Evolutionary conservation across 2,113 vertebrate species (phyloP), one percentile per base, ranked within the genome.

Genomic region (Sinocyclocheilus maitianheensis): DNA sequence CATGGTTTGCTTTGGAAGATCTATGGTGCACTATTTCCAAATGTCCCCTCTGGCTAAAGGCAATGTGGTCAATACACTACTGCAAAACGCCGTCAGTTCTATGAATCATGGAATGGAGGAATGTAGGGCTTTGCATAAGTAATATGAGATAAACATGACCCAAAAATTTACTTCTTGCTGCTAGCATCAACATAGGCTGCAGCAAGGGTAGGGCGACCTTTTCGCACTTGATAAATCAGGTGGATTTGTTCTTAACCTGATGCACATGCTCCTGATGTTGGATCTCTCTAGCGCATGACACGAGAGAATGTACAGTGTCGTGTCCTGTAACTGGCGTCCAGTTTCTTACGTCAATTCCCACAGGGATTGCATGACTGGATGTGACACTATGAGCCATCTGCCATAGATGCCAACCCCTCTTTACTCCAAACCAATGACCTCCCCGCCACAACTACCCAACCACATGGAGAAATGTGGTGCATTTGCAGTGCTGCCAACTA

Each of bases 311-410:
- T 79, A 22, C 37, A 72, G 65, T n/a, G 20, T 9, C 11, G 18
- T 46, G 24, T 83, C 16, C 58, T 43, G 81, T 83, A 60, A 46
- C 58, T 16, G 74, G 60, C 5, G 14, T 84, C 81, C 22, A 24
- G n/a, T 16, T 71, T 75, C 40, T 62, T 53, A 76, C 58, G 14
- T 60, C 8, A 65, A 77, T 74, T 82, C 46, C 72, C 46, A 43
- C 72, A 83, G 65, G 63, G 74, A 78, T 79, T 53, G 77, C 37
- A 84, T 84, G 75, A 34, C 86, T 58, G 22, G 46, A 71, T 83
- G 65, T 34, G 79, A 63, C 71, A 76, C 43, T 30, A 67, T n/a
- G 55, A 48, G 26, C 86, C 87, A 87, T 81, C 87, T 87, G 87
- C 71, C 69, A 62, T 65, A 77, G 53, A 69, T 58, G 58, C 76